Conservation (phyloP, 2,113 vertebrate species). For the Amphiprion percula region DNA sequence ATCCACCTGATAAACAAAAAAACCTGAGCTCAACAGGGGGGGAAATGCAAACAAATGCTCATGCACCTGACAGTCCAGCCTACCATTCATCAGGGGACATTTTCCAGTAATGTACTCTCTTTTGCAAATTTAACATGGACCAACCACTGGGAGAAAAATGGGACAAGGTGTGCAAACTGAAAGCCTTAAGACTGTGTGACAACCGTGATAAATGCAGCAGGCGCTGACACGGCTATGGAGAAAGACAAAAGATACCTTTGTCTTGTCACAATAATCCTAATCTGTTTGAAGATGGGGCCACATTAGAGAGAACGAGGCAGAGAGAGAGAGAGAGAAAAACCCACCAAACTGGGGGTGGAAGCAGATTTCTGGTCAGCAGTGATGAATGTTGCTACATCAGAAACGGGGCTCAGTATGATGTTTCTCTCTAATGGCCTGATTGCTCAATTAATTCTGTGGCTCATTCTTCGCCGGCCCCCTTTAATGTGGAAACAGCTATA, state of each 20-base stretch:
- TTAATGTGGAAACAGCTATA: conserved; percentile 90
- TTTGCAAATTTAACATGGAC: conserved; percentile 69
- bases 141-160: conserved; percentile 71
- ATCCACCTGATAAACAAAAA: conserved; percentile 42
- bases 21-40: conserved; percentile 11
- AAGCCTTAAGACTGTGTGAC: conserved; percentile 70
- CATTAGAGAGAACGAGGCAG: conserved; percentile 63
- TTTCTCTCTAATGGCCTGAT: conserved; percentile 92
- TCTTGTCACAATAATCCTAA: conserved; percentile 83
- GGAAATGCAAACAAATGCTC: conserved; percentile 30
- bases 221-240: conserved; percentile 58
- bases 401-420: conserved; percentile 76
- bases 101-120: conserved; percentile 65
- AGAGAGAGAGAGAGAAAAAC: background rate
- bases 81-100: conserved; percentile 56
- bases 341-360: conserved; percentile 19
- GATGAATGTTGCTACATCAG: conserved; percentile 87
- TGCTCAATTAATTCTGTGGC: conserved; percentile 92
- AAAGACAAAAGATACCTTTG: conserved; percentile 79
- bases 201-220: conserved; percentile 69
- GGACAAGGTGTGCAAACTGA: conserved; percentile 63
- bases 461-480: conserved; percentile 78
- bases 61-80: conserved; percentile 29
- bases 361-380: conserved; percentile 70
- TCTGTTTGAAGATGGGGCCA: conserved; percentile 79